Evolutionary conservation across 2,888 invertebrate species (phyloP).

Genomic region (Trichogramma evanescens): DNA sequence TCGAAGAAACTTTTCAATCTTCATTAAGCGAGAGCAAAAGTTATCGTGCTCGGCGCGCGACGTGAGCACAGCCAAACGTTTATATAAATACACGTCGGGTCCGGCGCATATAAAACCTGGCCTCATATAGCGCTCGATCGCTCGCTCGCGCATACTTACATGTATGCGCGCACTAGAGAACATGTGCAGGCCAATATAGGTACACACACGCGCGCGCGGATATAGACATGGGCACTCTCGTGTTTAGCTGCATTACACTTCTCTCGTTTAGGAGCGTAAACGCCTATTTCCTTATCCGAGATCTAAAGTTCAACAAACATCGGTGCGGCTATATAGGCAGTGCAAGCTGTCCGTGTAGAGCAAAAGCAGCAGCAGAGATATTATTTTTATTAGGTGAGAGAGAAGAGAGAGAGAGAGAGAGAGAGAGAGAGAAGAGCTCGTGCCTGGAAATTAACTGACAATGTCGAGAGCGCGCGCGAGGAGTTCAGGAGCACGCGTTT

Average conservation of each 20-base stretch:
- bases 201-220: background rate
- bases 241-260: constrained; percentile 3
- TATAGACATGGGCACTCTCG: background rate
- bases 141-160: no score
- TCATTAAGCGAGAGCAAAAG: constrained; percentile 13
- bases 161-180: no score
- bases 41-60: background rate
- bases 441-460: constrained; percentile 1
- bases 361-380: background rate
- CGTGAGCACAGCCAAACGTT: background rate
- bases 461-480: background rate
- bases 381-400: background rate
- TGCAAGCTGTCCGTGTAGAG: background rate
- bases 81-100: no score
- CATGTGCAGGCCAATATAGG: background rate
- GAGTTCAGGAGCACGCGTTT: background rate
- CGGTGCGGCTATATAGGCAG: background rate
- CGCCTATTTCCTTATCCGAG: constrained; percentile 11
- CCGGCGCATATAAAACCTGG: no score
- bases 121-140: no score
- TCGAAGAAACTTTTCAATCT: constrained; percentile 13
- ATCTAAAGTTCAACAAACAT: background rate
- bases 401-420: no score
- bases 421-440: no score
- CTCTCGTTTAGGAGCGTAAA: constrained; percentile 4